Conservation (phyloP, 1,140 invertebrate species). For the Sarcophaga bullata region DNA sequence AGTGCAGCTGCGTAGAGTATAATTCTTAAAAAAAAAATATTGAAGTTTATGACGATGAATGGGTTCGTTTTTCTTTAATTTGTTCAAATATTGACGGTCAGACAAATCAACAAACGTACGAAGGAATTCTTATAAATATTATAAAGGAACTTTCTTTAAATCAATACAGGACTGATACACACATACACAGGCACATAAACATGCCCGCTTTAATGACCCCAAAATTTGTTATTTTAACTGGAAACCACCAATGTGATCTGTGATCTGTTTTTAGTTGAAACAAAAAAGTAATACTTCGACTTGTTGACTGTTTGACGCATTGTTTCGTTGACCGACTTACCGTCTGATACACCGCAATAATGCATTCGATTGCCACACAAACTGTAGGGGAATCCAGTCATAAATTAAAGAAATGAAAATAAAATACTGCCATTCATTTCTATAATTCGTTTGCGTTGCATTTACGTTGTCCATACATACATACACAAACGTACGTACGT, state of each 20-base stretch:
- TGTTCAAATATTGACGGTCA: constrained; percentile 38
- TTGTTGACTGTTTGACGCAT: neutral
- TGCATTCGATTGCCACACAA: constrained; percentile 6
- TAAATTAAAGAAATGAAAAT: constrained; percentile 20
- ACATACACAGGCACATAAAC: too few species aligned
- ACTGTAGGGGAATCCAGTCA: constrained; percentile 20
- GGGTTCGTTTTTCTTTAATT: constrained; percentile 54
- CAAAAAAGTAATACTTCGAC: neutral
- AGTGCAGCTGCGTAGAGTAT: constrained; percentile 59
- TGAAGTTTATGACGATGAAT: constrained; percentile 65
- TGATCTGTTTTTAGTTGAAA: too few species aligned
- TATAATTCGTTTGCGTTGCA: constrained; percentile 16
- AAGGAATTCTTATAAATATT: neutral
- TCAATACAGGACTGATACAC: neutral
- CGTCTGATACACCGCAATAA: neutral
- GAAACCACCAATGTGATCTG: too few species aligned
- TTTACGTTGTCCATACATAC: neutral
- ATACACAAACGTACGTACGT: too few species aligned
- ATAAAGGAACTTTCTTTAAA: neutral
- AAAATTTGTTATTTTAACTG: constrained; percentile 16
- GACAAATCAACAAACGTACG: constrained; percentile 23
- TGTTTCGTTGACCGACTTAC: neutral
- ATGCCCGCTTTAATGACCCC: neutral
- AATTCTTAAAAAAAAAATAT: constrained; percentile 60
- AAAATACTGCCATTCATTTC: constrained; percentile 35